A percentile compares a stretch with the other conserved stretches of the same genome.
These are phyloP conservation scores for Pithys albifrons DNA, from an alignment of 2,113 vertebrate genomes.

Conservation along the genomic window DNA sequence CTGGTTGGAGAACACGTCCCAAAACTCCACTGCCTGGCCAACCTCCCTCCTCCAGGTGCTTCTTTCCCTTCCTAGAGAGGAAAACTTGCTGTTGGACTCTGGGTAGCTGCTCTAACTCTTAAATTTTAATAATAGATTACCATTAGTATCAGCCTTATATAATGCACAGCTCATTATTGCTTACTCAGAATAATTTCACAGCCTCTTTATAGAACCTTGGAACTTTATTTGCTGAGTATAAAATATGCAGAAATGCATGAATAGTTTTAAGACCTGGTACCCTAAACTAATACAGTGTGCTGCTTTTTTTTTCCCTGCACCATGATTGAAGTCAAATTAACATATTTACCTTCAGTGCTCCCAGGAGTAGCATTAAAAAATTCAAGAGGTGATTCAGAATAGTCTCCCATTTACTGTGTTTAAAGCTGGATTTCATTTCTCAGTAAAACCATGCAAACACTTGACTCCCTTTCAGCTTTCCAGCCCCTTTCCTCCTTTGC, in stretches of 20 bases:
- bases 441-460: constrained; percentile 17
- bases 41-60: background rate
- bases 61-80: background rate
- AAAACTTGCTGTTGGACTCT: background rate
- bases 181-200: constrained; percentile 60
- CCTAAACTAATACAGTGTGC: constrained; percentile 18
- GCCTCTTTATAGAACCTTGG: constrained; percentile 31
- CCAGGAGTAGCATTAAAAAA: constrained; percentile 62
- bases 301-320: background rate
- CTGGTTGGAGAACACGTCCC: background rate
- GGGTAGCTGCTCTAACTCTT: background rate
- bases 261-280: constrained; percentile 48
- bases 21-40: background rate
- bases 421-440: constrained; percentile 54
- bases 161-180: constrained; percentile 68
- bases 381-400: constrained; percentile 63
- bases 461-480: background rate
- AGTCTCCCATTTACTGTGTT: constrained; percentile 42
- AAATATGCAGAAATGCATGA: constrained; percentile 37
- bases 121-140: constrained; percentile 64
- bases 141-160: constrained; percentile 66
- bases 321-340: constrained; percentile 75
- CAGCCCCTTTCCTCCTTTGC: background rate
- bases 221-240: constrained; percentile 21
- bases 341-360: constrained; percentile 74